Evolutionary conservation across 2,797 vertebrate genomes (phyloP), one percentile per base, ranked within the genome.

Genomic region (Tauraco hartlaubi): DNA sequence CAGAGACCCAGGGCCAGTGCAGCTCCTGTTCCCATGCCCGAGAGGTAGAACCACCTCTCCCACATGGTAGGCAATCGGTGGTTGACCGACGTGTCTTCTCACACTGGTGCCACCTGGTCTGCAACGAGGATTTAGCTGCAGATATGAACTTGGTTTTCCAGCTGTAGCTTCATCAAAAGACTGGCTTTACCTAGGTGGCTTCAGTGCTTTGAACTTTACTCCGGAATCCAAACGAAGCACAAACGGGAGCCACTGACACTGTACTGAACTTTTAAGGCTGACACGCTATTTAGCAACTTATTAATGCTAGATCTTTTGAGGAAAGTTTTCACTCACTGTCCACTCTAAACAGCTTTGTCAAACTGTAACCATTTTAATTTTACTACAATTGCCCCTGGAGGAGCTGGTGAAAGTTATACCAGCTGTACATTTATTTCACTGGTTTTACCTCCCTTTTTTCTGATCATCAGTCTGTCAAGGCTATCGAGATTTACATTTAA

Each of bases 401-500:
- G 87, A 93, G 82, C 90, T 83, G 75, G 92, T 88, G 94, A 94
- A 96, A 98, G 95, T 97, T 97, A 64, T 52, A 96, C 93, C 96
- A 93, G 97, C 92, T 96, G 94, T 72, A 91, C 85, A 75, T 88
- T 93, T 92, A 92, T 94, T 97, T 96, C 77, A 92, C 54, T 54
- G 89, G 67, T 85, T 92, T 81, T 94, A 55, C 49, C 69, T 90
- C 71, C 26, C 75, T 86, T 92, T 88, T 88, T 94, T 80, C 84
- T 84, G 72, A 95, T 88, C 97, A 80, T 92, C 69, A 95, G 92
- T 92, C 90, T 96, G 92, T 96, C 96, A 95, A 72, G 83, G 90
- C 93, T 67, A 59, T 92, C 64, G 92, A 97, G 97, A 98, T 95
- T 97, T 97, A 98, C 94, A 97, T 96, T 97, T 96, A 97, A 97